Evolutionary conservation across 2,888 invertebrate species (phyloP), one percentile per base, ranked within the genome.

Genomic region (Autographa pulchrina): DNA sequence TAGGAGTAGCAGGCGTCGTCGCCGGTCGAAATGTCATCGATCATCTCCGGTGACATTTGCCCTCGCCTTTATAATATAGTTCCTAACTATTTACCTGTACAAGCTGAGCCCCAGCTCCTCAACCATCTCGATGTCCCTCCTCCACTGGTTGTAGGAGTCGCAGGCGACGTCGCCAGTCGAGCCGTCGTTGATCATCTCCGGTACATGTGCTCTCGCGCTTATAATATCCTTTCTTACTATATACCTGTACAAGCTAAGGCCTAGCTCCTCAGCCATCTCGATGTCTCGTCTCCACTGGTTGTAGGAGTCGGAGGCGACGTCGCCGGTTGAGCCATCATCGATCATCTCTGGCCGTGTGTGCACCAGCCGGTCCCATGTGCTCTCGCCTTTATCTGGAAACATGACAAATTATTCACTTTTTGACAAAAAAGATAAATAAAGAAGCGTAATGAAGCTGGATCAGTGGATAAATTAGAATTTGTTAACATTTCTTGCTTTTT

Each of bases 181-280:
- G 0, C 90, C 81, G 65, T 87, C 86, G 0, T 1, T 0, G 0
- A 89, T 77, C 0, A 52, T 1, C 0, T 68, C 72, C 0, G 86
- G 84, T 97, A 96, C 96, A 96, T 5, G 96, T 91, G 83, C 92
- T 97, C 77, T 93, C 93, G 0, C 95, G 93, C 89, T 96, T 97
- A 35, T 95, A n/a, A n/a, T n/a, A n/a, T n/a, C n/a, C n/a, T n/a
- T n/a, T n/a, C n/a, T n/a, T n/a, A n/a, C 35, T 35, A 2, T 35
- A 32, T 4, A 91, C 93, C 92, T 91, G 74, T 93, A 96, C 70
- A 94, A 93, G 62, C 96, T 81, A 0, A 96, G 89, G 0, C 94
- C 94, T 38, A 96, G 56, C 11, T 94, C 88, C 1, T 84, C 84
- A 0, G 92, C 75, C 48, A 95, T 86, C 38, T 89, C 85, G 0